Conservation (phyloP, 1,140 invertebrate species). For the Medauroidea extradentata region DNA sequence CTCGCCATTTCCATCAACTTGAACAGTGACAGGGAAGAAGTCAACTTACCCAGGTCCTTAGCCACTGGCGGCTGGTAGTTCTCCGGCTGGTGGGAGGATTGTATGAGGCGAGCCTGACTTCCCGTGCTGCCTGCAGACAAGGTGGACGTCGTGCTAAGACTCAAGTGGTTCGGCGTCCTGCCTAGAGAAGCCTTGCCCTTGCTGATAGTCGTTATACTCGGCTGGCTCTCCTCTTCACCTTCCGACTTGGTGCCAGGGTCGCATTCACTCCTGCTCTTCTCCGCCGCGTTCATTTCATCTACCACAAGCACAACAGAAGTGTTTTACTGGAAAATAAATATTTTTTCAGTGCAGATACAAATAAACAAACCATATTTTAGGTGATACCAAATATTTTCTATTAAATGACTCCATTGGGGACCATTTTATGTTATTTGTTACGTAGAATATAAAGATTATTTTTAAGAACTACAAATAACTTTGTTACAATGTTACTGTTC, state of each 20-base stretch:
- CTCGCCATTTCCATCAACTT: no score
- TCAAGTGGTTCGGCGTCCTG: conserved; percentile 86
- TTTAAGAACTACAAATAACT: no score
- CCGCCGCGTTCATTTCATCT: not conserved
- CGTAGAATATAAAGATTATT: no score
- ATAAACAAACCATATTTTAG: no score
- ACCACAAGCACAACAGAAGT: no score
- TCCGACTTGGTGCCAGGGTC: conserved; percentile 79
- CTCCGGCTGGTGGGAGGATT: conserved; percentile 87
- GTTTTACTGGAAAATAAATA: not conserved
- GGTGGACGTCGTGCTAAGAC: conserved; percentile 87
- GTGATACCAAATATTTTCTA: no score
- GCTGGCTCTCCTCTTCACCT: conserved; percentile 76
- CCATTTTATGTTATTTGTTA: no score
- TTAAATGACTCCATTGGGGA: no score
- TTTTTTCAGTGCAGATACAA: no score
- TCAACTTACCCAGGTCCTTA: conserved; percentile 79
- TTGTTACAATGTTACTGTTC: no score
- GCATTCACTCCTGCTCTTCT: conserved; percentile 46
- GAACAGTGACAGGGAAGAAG: conserved; percentile 62
- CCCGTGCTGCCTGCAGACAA: conserved; percentile 90
- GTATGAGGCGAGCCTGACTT: conserved; percentile 87
- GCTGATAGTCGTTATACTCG: conserved; percentile 34
- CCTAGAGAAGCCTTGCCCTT: conserved; percentile 66
- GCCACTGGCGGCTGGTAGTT: conserved; percentile 80